These are phyloP conservation scores for Globodera ellingtonae DNA, from an alignment of 1,140 invertebrate genomes.

Conservation along the genomic window DNA sequence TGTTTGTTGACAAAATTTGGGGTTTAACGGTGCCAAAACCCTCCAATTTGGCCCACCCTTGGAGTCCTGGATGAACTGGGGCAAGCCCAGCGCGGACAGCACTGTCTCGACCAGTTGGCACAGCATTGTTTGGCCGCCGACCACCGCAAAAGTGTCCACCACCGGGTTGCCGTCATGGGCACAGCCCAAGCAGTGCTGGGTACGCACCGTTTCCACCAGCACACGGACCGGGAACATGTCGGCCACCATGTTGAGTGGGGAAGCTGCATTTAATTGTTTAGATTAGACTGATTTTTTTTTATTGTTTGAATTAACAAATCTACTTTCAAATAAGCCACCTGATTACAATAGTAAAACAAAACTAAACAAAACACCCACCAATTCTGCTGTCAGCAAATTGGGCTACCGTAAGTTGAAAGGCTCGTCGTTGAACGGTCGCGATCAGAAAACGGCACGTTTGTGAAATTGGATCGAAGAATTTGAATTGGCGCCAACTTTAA, in stretches of 20 bases:
- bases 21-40: too few species aligned
- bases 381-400: background rate
- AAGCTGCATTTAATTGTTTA: too few species aligned
- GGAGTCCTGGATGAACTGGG: constrained; percentile 49
- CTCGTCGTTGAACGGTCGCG: background rate
- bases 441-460: background rate
- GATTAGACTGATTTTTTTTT: too few species aligned
- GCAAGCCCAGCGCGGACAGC: constrained; percentile 48
- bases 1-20: too few species aligned
- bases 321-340: too few species aligned
- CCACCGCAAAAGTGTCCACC: constrained; percentile 52
- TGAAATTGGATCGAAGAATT: constrained; percentile 3
- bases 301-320: too few species aligned
- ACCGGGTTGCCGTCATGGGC: constrained; percentile 48
- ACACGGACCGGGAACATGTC: constrained; percentile 57
- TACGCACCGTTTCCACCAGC: constrained; percentile 49
- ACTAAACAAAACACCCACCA: too few species aligned
- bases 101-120: constrained; percentile 52
- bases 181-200: constrained; percentile 50
- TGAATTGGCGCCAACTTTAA: background rate
- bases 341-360: too few species aligned
- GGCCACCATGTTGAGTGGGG: constrained; percentile 11
- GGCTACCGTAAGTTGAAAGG: background rate
- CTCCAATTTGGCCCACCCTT: constrained; percentile 35
- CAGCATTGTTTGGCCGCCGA: constrained; percentile 47